A percentile compares a stretch with the other conserved stretches of the same genome.
These are phyloP conservation scores for Hydropotes inermis DNA, from an alignment of 2,113 vertebrate species.

Conservation along the genomic window DNA sequence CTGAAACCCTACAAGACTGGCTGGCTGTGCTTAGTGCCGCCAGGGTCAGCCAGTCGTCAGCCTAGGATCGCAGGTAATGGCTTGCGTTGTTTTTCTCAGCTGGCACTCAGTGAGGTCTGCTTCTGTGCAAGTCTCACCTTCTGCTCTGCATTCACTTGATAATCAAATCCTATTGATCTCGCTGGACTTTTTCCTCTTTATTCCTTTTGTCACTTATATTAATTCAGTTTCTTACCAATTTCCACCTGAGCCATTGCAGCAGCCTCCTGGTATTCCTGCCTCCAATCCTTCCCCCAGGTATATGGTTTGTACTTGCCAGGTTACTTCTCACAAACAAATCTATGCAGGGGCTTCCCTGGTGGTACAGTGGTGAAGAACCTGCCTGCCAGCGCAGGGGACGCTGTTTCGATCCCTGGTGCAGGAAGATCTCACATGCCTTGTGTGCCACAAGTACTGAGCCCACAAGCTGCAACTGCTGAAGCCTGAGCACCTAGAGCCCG, in stretches of 20 bases:
- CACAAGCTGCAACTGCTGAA: background rate
- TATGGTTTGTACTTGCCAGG: background rate
- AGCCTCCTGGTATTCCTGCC: background rate
- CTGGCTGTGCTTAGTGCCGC: background rate
- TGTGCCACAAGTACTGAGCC: background rate
- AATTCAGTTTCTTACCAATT: background rate
- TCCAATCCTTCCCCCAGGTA: background rate
- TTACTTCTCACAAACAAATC: background rate
- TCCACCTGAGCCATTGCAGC: background rate
- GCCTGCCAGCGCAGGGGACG: background rate
- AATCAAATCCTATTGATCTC: background rate
- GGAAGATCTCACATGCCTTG: background rate
- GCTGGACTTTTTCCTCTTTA: background rate
- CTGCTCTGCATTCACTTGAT: background rate
- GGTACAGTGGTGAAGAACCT: background rate
- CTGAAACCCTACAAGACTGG: slow-evolving; percentile 41
- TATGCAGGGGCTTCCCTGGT: background rate
- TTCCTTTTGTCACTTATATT: background rate
- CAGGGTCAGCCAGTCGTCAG: slow-evolving; percentile 35
- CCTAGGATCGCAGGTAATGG: background rate
- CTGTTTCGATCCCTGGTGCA: background rate
- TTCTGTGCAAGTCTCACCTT: background rate
- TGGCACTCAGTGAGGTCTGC: background rate
- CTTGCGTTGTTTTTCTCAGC: background rate
- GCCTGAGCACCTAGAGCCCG: background rate